Base-by-base conservation (phyloP, 2,113 vertebrate genomes). In the Oncorhynchus mykiss region DNA sequence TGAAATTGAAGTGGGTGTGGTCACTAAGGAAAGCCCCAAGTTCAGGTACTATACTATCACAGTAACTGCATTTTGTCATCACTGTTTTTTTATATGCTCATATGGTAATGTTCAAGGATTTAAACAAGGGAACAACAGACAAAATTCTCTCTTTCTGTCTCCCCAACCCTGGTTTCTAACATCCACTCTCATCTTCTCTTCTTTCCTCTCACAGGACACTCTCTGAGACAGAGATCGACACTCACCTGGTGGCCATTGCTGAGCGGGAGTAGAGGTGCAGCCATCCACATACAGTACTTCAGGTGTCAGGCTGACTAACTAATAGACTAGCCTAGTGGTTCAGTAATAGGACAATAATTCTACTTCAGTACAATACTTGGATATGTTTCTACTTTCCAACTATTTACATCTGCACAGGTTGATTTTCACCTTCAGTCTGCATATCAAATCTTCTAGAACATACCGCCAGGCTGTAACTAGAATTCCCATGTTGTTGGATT, bases 1-100 rank as follows among this genome's bases (percentile, higher is more conserved):
- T 39, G 94, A 95, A 75, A 86, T 95, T 76, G 93, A 95, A 78
- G 79, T 95, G 0, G 92, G 90, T 0, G 74, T 94, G 2, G 93
- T 95, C 59, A 94, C 89, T n/a, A 92, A 84, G 80, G 92, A 94
- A 4, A 90, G 81, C 3, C 90, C 92, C 1, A 93, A 91, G 64
- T 95, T 93, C 92, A 93, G 92, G 94, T 95, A 86, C 67, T 5
- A 62, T 16, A 69, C 9, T 3, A 2, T 51, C 16, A 11, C 1
- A 11, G 12, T 60, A 13, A 57, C 64, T 68, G 18, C 31, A 3
- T 22, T 51, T 31, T 16, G 5, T 48, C 12, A 31, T 57, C 29
- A 66, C 31, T 27, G 11, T 22, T 18, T 13, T 49, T 48, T 66
- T 22, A 48, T 39, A 20, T 8, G 16, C 7, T 7, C 1, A 1